A percentile compares a stretch with the other conserved stretches of the same genome.
These are phyloP conservation scores for Ceratina australensis DNA, from an alignment of 1,140 invertebrate species.

Conservation along the genomic window DNA sequence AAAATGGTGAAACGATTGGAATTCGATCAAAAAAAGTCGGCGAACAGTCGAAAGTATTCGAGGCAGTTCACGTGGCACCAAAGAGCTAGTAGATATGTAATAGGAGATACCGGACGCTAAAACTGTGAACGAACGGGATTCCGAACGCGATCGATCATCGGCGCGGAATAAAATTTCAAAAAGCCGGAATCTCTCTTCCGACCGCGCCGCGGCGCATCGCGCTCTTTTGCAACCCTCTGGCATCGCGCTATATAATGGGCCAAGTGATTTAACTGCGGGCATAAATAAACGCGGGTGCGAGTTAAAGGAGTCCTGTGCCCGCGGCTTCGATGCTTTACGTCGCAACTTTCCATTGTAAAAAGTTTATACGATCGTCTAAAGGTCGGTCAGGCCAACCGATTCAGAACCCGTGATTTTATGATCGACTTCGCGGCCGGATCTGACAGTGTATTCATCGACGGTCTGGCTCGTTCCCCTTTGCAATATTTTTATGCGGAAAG, in stretches of 20 bases:
- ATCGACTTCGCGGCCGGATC: not conserved
- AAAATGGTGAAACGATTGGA: not conserved
- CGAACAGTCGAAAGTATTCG: not conserved
- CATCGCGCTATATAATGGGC: constrained; percentile 21
- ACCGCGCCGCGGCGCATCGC: not conserved
- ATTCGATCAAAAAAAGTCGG: not conserved
- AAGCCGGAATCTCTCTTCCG: constrained; percentile 20
- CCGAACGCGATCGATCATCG: not conserved
- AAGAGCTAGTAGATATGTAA: not conserved
- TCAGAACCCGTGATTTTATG: constrained; percentile 5
- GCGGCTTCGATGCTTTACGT: constrained; percentile 43
- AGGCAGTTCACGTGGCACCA: not conserved
- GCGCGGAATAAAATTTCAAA: constrained; percentile 15
- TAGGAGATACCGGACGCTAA: not conserved
- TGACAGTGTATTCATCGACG: not conserved
- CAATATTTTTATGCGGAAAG: no score
- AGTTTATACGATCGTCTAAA: constrained; percentile 19
- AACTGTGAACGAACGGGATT: constrained; percentile 11
- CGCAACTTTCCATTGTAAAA: constrained; percentile 52
- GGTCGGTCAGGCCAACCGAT: not conserved
- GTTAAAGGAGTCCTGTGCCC: constrained; percentile 25
- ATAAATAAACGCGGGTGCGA: constrained; percentile 48
- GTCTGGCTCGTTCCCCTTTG: no score
- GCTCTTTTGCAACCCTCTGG: not conserved
- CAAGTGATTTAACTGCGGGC: constrained; percentile 46